Conservation (phyloP, 1,140 invertebrate genomes). For the Steinernema khuongi region DNA sequence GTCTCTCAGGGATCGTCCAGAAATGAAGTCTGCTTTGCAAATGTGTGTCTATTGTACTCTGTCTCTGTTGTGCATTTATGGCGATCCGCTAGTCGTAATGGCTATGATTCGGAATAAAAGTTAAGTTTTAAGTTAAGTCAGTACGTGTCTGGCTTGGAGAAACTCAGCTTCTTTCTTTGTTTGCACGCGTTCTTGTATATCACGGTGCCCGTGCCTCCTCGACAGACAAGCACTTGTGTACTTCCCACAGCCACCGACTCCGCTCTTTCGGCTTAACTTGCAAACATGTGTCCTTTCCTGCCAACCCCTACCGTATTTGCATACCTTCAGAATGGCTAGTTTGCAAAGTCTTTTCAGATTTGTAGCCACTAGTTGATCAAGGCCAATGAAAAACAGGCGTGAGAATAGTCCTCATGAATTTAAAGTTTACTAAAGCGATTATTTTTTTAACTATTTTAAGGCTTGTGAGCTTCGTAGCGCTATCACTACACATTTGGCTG, state of each 20-base stretch:
- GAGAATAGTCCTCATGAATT: not conserved
- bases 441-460: too few species aligned
- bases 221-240: not conserved
- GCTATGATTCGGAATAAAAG: too few species aligned
- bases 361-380: not conserved
- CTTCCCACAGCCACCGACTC: not conserved
- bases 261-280: not conserved
- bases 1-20: too few species aligned
- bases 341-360: not conserved
- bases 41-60: too few species aligned
- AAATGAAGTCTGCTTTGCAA: too few species aligned
- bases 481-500: too few species aligned
- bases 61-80: too few species aligned
- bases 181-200: not conserved
- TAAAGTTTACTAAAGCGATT: too few species aligned
- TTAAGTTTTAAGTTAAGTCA: slow-evolving; percentile 8
- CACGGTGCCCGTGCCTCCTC: too few species aligned
- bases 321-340: not conserved
- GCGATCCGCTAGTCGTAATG: too few species aligned
- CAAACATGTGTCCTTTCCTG: not conserved
- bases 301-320: not conserved
- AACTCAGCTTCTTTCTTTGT: not conserved
- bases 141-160: too few species aligned
- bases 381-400: not conserved
- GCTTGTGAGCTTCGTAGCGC: too few species aligned